These are phyloP conservation scores for Sylvilagus bachmani DNA, from an alignment of 2,113 vertebrate genomes.

Conservation along the genomic window DNA sequence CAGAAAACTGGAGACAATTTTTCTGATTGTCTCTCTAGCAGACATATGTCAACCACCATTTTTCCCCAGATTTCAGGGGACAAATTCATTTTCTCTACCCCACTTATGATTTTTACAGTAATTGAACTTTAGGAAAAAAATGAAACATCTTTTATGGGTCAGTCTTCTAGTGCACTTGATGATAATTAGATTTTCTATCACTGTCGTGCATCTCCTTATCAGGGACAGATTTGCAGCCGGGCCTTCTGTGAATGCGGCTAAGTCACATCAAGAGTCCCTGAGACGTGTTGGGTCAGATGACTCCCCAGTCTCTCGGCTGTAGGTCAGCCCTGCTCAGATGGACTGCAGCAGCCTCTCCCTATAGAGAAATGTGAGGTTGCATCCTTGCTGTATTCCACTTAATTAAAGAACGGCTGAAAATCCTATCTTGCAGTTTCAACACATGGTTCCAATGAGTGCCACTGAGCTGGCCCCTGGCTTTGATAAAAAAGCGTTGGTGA, in stretches of 20 bases:
- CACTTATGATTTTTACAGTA: constrained; percentile 67
- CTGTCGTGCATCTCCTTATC: constrained; percentile 34
- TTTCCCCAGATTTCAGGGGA: background rate
- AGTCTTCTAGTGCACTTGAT: constrained; percentile 44
- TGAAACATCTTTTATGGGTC: constrained; percentile 26
- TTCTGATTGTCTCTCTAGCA: constrained; percentile 26
- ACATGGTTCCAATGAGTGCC: constrained; percentile 76
- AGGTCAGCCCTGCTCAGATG: constrained; percentile 17
- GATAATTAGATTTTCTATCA: constrained; percentile 49
- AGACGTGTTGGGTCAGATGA: background rate
- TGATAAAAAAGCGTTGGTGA: constrained; percentile 78
- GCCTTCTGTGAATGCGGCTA: background rate
- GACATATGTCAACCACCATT: background rate
- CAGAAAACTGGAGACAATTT: constrained; percentile 23
- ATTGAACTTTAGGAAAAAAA: constrained; percentile 38
- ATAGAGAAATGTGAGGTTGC: constrained; percentile 58
- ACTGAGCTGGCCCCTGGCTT: constrained; percentile 64
- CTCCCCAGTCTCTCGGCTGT: background rate
- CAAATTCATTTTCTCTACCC: constrained; percentile 1
- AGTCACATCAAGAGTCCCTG: background rate
- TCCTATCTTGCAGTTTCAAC: constrained; percentile 68
- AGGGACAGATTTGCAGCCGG: constrained; percentile 14
- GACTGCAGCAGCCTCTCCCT: background rate
- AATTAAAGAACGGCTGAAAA: constrained; percentile 81
- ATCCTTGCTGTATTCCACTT: constrained; percentile 70